A percentile compares a stretch with the other conserved stretches of the same genome.
Conservation (phyloP, 2,888 invertebrate species). For the Prosopocoilus inquinatus region DNA sequence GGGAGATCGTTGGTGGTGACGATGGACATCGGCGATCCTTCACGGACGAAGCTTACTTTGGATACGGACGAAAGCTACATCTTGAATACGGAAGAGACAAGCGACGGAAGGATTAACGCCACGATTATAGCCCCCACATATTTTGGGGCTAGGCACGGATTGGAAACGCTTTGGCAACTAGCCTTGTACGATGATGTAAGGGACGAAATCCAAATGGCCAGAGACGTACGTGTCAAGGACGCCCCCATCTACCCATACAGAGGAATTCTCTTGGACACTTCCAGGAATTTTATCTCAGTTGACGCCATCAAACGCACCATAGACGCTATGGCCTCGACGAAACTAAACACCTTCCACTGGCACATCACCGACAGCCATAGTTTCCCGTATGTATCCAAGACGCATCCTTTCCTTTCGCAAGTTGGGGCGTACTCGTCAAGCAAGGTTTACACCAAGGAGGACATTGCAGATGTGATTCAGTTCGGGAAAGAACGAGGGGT, state of each 20-base stretch:
- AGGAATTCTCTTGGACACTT: slow-evolving; percentile 85
- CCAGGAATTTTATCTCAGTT: slow-evolving; percentile 79
- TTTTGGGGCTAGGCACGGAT: slow-evolving; percentile 66
- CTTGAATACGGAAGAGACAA: slow-evolving; percentile 47
- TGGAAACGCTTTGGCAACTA: slow-evolving; percentile 67
- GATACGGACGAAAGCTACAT: slow-evolving; percentile 61
- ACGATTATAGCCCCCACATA: slow-evolving; percentile 59
- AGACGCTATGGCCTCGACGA: slow-evolving; percentile 86
- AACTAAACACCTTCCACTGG: slow-evolving; percentile 94
- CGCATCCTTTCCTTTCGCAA: slow-evolving; percentile 67
- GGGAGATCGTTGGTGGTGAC: slow-evolving; percentile 11
- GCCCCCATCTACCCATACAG: slow-evolving; percentile 83
- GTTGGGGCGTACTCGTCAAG: slow-evolving; percentile 76
- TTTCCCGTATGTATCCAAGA: slow-evolving; percentile 79
- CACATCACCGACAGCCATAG: slow-evolving; percentile 91
- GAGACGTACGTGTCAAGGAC: slow-evolving; percentile 66
- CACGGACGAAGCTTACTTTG: slow-evolving; percentile 48
- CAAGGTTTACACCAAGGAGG: slow-evolving; percentile 61
- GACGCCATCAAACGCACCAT: slow-evolving; percentile 73
- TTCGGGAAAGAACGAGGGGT: slow-evolving; percentile 75
- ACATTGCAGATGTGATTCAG: slow-evolving; percentile 61
- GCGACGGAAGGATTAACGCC: slow-evolving; percentile 54
- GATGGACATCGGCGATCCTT: slow-evolving; percentile 14
- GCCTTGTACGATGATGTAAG: slow-evolving; percentile 65
- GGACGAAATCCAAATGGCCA: slow-evolving; percentile 60